Conservation (phyloP, 2,888 invertebrate genomes). For the Mythimna albipuncta region DNA sequence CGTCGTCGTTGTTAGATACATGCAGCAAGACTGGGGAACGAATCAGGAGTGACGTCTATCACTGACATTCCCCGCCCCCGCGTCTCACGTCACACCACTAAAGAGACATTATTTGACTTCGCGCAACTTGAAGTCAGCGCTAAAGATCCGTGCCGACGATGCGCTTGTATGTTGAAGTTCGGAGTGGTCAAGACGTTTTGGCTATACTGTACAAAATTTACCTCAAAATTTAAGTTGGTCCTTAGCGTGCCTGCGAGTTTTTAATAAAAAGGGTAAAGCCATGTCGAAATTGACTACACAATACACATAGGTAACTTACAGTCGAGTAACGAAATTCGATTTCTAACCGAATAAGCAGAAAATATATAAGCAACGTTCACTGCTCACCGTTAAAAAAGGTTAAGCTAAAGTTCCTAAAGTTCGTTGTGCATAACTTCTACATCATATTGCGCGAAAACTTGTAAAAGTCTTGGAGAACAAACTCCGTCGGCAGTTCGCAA, state of each 20-base stretch:
- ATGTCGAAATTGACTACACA: background rate
- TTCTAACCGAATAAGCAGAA: background rate
- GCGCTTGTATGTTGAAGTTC: too few relatives aligned
- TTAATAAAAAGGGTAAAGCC: background rate
- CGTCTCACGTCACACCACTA: too few relatives aligned
- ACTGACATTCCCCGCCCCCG: too few relatives aligned
- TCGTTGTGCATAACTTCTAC: background rate
- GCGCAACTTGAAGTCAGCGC: too few relatives aligned
- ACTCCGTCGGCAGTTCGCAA: slow-evolving; percentile 8
- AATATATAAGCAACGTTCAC: background rate
- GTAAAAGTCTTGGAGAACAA: slow-evolving; percentile 12
- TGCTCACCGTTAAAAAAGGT: slow-evolving; percentile 8
- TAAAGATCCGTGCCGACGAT: too few relatives aligned
- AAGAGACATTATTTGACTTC: too few relatives aligned
- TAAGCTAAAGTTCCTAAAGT: slow-evolving; percentile 9
- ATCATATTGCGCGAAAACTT: slow-evolving; percentile 4
- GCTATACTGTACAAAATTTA: background rate
- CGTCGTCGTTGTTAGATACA: too few relatives aligned
- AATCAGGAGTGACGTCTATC: too few relatives aligned
- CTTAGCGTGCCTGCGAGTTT: background rate
- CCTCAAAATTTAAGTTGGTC: background rate
- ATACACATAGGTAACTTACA: background rate
- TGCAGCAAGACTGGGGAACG: too few relatives aligned
- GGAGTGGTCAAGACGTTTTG: background rate
- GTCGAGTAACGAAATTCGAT: background rate